Evolutionary conservation across 2,113 vertebrate genomes (phyloP), one percentile per base, ranked within the genome.

Genomic region (Nibea coibor): DNA sequence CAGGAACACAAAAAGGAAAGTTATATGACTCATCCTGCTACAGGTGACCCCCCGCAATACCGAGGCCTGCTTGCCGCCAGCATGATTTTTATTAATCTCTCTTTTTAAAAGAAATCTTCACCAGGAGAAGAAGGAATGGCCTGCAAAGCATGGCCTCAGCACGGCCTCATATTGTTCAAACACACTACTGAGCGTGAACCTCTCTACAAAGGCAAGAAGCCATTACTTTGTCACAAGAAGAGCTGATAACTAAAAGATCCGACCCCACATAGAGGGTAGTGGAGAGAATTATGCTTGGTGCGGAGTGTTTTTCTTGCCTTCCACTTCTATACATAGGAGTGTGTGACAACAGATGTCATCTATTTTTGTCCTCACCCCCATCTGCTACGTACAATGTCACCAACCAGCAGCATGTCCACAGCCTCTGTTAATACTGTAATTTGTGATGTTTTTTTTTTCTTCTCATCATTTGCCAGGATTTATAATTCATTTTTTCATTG

Each of bases 21-120:
- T 67, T 68, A 28, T 8, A 54, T 81, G 70, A 69, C 39, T 80
- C 69, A 78, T 57, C 54, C 17, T 5, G 2, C 1, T 54, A 31
- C 58, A 69, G 43, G 31, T 31, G 59, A 76, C 47, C 10, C 51
- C 16, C 16, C 2, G 17, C 35, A 74, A 39, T n/a, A 50, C 72
- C 26, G 53, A 71, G 47, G 47, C 54, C 1, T 5, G 3, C 68
- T 48, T 51, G 43, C 63, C 11, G 50, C n/a, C 54, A 31, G 8
- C 26, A 5, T 35, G n/a, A 35, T 45, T 69, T 58, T 8, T 62
- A 68, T 65, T 47, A 47, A 82, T 63, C 24, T 42, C n/a, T 53
- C 6, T 68, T 43, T n/a, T 47, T 35, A 47, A 4, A 70, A 64
- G 4, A 57, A 53, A 57, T 72, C 48, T 14, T 62, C 16, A n/a